A percentile compares a stretch with the other conserved stretches of the same genome.
phyloP scores from a whole-genome alignment of 2,797 vertebrate species.

The Gouania willdenowi region DNA sequence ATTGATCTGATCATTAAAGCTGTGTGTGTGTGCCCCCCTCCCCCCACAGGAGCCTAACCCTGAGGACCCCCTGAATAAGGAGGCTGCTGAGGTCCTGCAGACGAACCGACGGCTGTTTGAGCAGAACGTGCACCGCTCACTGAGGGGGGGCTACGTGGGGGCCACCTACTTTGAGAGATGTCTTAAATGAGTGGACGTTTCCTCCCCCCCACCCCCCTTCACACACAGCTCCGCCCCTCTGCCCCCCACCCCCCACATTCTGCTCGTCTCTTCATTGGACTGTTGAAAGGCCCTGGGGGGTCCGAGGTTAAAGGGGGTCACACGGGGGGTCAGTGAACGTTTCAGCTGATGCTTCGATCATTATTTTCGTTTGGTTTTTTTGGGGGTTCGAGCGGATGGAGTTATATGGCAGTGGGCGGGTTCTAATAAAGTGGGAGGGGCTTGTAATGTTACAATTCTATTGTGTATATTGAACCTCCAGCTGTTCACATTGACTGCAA shows the following conservation, averaged over 20 bases:
- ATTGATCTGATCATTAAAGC: no score
- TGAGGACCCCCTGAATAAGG: constrained; percentile 92
- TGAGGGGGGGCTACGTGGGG: constrained; percentile 89
- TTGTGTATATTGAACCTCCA: constrained; percentile 79
- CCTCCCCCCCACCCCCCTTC: background rate
- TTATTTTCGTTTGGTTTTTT: constrained; percentile 19
- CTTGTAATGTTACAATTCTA: constrained; percentile 68
- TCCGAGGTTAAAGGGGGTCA: no score
- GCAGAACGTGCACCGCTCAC: constrained; percentile 91
- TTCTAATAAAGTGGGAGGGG: constrained; percentile 12
- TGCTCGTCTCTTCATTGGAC: constrained; percentile 36
- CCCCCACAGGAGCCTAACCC: constrained; percentile 86
- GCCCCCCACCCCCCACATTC: background rate
- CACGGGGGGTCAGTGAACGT: constrained; percentile 4
- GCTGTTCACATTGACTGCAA: constrained; percentile 81
- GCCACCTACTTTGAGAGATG: constrained; percentile 94
- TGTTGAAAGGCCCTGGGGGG: constrained; percentile 55
- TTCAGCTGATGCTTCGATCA: constrained; percentile 20
- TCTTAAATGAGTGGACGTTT: constrained; percentile 80
- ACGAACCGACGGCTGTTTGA: constrained; percentile 92
- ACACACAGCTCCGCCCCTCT: background rate
- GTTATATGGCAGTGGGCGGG: background rate
- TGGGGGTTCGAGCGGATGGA: no score
- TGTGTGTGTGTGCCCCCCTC: no score
- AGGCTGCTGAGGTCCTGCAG: constrained; percentile 91